These are phyloP conservation scores for Nycticebus coucang DNA, from an alignment of 2,113 vertebrate species.

Conservation along the genomic window DNA sequence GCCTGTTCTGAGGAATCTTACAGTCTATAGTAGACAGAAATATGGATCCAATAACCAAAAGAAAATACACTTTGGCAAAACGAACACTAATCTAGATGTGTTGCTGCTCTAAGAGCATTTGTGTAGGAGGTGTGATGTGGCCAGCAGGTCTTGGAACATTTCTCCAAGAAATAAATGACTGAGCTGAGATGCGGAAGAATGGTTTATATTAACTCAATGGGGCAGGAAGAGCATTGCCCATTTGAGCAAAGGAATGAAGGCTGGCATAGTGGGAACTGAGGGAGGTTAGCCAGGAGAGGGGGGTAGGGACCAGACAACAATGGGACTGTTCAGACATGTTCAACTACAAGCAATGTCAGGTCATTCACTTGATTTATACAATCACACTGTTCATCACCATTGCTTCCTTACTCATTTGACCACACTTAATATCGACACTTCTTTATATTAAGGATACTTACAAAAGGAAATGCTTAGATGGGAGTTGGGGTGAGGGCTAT, in stretches of 20 bases:
- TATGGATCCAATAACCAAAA: neutral
- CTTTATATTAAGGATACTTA: neutral
- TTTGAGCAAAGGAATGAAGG: neutral
- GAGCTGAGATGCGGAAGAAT: neutral
- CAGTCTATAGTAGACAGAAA: neutral
- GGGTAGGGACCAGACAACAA: rapidly evolving
- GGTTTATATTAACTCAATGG: rapidly evolving
- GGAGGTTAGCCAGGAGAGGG: neutral
- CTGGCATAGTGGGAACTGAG: too few relatives aligned
- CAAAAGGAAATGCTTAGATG: neutral
- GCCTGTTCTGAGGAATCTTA: neutral
- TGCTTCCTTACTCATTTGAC: neutral
- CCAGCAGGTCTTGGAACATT: neutral
- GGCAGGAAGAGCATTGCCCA: neutral
- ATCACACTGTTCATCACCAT: neutral
- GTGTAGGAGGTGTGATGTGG: too few relatives aligned
- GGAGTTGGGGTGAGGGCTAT: neutral
- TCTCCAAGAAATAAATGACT: neutral
- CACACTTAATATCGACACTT: neutral
- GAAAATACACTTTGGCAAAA: neutral
- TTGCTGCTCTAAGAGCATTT: neutral
- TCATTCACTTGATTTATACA: neutral
- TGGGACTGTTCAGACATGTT: neutral
- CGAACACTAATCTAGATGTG: neutral
- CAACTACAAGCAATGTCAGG: neutral